Evolutionary conservation across 2,888 invertebrate species (phyloP).

Genomic region (Rhamphomyia laevipes): DNA sequence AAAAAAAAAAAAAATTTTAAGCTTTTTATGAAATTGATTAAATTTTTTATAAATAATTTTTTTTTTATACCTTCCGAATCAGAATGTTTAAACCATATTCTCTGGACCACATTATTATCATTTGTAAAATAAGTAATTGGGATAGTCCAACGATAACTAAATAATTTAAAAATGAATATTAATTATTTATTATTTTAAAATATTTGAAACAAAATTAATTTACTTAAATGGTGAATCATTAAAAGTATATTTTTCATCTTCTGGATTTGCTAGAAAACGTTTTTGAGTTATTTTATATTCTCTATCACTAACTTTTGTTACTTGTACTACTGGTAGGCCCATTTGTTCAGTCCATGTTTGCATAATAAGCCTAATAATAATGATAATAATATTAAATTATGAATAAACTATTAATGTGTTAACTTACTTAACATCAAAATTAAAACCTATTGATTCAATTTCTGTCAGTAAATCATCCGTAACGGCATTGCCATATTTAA

Average conservation of each 20-base stretch:
- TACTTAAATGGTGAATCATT: constrained; percentile 44
- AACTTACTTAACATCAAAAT: constrained; percentile 39
- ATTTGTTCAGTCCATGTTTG: constrained; percentile 83
- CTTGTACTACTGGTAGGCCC: constrained; percentile 70
- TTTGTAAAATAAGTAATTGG: constrained; percentile 66
- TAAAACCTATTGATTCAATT: constrained; percentile 42
- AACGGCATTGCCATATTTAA: constrained; percentile 61
- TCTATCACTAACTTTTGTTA: constrained; percentile 38
- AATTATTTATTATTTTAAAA: neutral
- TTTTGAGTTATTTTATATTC: constrained; percentile 55
- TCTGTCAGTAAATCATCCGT: constrained; percentile 61
- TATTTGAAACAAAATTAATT: constrained; percentile 14
- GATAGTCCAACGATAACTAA: constrained; percentile 73
- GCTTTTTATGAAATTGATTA: constrained; percentile 4
- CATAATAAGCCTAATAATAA: constrained; percentile 49
- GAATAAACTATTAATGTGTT: neutral
- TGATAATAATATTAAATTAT: constrained; percentile 1
- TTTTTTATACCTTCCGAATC: constrained; percentile 31
- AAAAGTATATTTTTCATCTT: constrained; percentile 39
- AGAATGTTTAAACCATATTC: constrained; percentile 31
- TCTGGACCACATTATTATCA: constrained; percentile 31
- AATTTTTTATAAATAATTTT: no score
- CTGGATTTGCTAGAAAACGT: constrained; percentile 61
- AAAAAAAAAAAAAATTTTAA: neutral
- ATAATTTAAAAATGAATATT: constrained; percentile 19